Evolutionary conservation across 2,888 invertebrate species (phyloP), one percentile per base, ranked within the genome.

Genomic region (Epirrhoe alternata): DNA sequence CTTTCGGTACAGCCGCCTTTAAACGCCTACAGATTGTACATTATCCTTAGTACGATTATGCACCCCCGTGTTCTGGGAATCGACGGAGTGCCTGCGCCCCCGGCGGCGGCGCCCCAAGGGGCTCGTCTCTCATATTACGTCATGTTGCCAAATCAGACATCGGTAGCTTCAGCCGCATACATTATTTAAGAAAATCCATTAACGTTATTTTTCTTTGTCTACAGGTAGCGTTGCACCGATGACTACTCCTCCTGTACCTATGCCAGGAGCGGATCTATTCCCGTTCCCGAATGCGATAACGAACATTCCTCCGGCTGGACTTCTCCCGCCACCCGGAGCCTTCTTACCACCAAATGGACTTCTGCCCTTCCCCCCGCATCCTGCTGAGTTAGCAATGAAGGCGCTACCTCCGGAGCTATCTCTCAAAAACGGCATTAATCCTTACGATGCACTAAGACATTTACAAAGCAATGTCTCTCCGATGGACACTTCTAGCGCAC

Each of bases 1-100:
- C 93, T 93, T 92, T 91, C 88, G 86, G 80, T 86, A 88, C 90
- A 88, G 92, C 92, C 88, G 92, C 90, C 92, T 93, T 92, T 93
- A 93, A 93, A 93, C 92, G 93, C 92, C 93, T 93, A 92, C 93
- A 93, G 93, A 93, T 93, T 93, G 93, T 93, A 93, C 92, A 93
- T 92, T 93, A 92, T 93, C 93, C 92, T 92, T 91, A 92, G 90
- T 92, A 89, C 90, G 92, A 93, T 93, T 93, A 93, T 93, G 93
- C 93, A 93, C 93, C 93, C 93, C 87, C 91, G 89, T 89, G 92
- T 92, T 87, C 90, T 82, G 92, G 89, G 92, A 92, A 90, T 92
- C 87, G 85, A 77, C 86, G 83, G 87, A 91, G 92, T 90, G 87
- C 91, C 87, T 79, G 88, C 77, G 87, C 89, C 85, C 77, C 76